Conservation (phyloP, 2,797 vertebrate species). For the Phylloscopus collybita region DNA sequence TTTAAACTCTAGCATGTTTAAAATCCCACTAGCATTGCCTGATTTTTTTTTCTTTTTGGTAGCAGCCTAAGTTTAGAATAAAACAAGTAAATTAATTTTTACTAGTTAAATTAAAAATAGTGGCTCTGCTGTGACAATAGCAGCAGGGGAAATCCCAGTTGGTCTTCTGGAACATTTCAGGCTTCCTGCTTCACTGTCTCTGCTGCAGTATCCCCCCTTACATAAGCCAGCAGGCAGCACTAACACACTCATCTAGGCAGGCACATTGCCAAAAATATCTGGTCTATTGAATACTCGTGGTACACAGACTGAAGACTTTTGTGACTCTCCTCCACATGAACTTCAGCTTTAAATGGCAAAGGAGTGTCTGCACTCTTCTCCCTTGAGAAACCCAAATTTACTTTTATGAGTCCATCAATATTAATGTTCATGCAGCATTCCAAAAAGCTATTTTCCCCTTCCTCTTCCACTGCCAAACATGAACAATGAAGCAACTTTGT, state of each 20-base stretch:
- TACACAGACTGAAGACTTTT: neutral
- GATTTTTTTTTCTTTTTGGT: neutral
- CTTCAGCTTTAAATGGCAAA: conserved; percentile 16
- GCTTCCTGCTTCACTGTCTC: conserved; percentile 31
- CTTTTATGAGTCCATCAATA: neutral
- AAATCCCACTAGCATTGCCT: neutral
- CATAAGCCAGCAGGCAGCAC: conserved; percentile 17
- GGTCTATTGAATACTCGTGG: neutral
- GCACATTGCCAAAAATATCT: neutral
- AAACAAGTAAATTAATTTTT: conserved; percentile 18
- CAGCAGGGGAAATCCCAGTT: conserved; percentile 21
- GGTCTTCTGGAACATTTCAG: conserved; percentile 32
- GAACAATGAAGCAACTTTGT: neutral
- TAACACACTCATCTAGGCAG: neutral
- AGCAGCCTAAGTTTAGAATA: neutral
- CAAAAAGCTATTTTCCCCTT: neutral
- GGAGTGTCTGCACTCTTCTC: conserved; percentile 11
- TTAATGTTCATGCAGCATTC: neutral
- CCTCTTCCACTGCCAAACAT: neutral
- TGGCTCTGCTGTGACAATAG: conserved; percentile 20
- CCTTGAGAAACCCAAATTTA: neutral
- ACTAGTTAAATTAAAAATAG: conserved; percentile 54
- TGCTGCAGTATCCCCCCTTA: conserved; percentile 18
- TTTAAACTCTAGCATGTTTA: neutral
- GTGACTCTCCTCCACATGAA: neutral